Base-by-base conservation (phyloP, 2,113 vertebrate species). In the Cathartes aura region DNA sequence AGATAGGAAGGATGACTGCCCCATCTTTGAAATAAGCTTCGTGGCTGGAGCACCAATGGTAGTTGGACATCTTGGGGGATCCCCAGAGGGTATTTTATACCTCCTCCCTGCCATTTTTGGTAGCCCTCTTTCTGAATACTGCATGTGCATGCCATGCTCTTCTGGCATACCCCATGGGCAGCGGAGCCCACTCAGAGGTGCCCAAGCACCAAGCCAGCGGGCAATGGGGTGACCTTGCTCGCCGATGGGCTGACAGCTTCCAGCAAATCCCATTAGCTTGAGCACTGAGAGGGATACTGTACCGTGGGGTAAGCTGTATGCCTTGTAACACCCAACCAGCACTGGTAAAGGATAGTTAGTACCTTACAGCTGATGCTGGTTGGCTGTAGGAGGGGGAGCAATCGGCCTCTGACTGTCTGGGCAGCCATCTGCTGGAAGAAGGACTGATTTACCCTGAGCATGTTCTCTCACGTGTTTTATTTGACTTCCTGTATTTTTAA, bases 81-180 rank as follows among this genome's bases (percentile, higher is more conserved):
- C 26, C n/a, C 16, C 26, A 21, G 76, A 27, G 7, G 50, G 24
- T 24, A 66, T 48, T 64, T 81, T 42, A 17, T 48, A 32, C 42
- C 21, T 58, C 16, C 42, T 66, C 3, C 36, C 43, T 66, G 52
- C 24, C 21, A 15, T 26, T 89, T 82, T 50, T 53, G 32, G 6
- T 27, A 11, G 3, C 34, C 15, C 19, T 55, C 12, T 53, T 79
- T 58, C 42, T 80, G 56, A 55, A 56, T 23, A 24, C 12, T 30
- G 7, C 0, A 2, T 42, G 43, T 58, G 36, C 36, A 32, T 0
- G 0, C 20, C 3, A 34, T 23, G 23, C 10, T 72, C 15, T 47
- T 89, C 40, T 71, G 56, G 15, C 34, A 70, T 48, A 40, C 17
- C 27, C 27, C 8, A 4, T 42, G n/a, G 34, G n/a, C 67, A 81